These are phyloP conservation scores for Sclerurus mexicanus DNA, from an alignment of 2,113 vertebrate genomes.

Conservation along the genomic window DNA sequence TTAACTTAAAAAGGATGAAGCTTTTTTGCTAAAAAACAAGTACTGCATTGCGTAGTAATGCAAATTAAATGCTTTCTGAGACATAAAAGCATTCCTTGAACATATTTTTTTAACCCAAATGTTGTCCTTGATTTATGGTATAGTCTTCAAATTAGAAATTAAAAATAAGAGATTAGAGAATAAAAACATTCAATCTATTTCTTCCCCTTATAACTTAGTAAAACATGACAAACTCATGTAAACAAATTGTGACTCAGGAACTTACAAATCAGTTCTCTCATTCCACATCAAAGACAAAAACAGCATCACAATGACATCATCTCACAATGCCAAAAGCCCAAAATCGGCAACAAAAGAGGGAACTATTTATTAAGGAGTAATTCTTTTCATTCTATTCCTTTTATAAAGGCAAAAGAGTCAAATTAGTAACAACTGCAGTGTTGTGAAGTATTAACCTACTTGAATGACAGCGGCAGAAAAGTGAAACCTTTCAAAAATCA, in stretches of 20 bases:
- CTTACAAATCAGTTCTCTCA: not conserved
- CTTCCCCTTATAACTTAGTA: not conserved
- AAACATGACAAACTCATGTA: not conserved
- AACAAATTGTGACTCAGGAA: not conserved
- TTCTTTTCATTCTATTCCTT: not conserved
- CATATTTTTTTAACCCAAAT: not conserved
- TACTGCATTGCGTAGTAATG: not conserved
- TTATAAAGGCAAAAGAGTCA: not conserved
- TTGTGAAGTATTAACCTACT: not conserved
- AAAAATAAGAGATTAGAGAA: not conserved
- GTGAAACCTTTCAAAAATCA: not conserved
- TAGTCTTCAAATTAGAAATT: not conserved
- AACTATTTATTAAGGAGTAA: not conserved
- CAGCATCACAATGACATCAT: not conserved
- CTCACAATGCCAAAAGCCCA: not conserved
- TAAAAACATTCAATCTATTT: not conserved
- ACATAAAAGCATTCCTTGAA: not conserved
- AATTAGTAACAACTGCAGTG: not conserved
- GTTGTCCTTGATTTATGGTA: not conserved
- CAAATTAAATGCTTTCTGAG: not conserved
- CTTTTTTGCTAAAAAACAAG: not conserved
- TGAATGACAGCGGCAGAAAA: not conserved
- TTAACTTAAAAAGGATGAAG: not conserved
- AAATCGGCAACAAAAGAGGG: not conserved
- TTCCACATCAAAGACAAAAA: not conserved